Percentiles rank a stretch among this genome's conserved stretches.
Conservation (phyloP, 1,140 invertebrate species). For the Heliconius himera region DNA sequence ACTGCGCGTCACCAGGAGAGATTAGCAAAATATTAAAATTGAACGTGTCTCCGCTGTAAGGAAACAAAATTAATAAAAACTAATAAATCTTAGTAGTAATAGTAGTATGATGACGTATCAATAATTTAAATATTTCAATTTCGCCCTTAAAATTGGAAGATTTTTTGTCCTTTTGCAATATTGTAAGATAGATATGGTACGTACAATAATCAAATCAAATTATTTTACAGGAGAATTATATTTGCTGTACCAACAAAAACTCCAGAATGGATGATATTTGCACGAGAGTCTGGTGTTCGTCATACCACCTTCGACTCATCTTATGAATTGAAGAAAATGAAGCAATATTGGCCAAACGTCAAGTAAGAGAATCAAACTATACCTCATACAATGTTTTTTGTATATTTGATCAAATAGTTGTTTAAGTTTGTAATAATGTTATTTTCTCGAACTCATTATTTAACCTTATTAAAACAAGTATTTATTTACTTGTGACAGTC, state of each 20-base stretch:
- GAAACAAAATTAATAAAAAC: conserved; percentile 1
- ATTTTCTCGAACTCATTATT: no score
- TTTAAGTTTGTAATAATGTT: not conserved
- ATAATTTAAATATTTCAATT: no score
- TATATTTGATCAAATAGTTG: no score
- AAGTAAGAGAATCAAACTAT: conserved; percentile 33
- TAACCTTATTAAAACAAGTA: no score
- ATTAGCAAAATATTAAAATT: conserved; percentile 85
- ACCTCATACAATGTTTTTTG: not conserved
- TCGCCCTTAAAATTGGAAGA: no score
- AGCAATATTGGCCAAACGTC: conserved; percentile 53
- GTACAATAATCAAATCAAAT: not conserved
- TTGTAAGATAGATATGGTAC: no score
- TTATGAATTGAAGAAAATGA: conserved; percentile 51
- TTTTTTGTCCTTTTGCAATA: no score
- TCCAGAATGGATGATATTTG: conserved; percentile 54
- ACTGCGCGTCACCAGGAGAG: conserved; percentile 89
- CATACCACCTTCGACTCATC: conserved; percentile 53
- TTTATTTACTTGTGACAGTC: no score
- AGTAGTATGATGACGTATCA: no score
- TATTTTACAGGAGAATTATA: conserved; percentile 52
- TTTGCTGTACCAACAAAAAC: conserved; percentile 52
- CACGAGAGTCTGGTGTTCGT: conserved; percentile 46
- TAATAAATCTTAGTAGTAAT: no score
- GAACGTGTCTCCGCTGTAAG: conserved; percentile 79